Conservation (phyloP, 2,888 invertebrate species). For the Cistogaster globosa region DNA sequence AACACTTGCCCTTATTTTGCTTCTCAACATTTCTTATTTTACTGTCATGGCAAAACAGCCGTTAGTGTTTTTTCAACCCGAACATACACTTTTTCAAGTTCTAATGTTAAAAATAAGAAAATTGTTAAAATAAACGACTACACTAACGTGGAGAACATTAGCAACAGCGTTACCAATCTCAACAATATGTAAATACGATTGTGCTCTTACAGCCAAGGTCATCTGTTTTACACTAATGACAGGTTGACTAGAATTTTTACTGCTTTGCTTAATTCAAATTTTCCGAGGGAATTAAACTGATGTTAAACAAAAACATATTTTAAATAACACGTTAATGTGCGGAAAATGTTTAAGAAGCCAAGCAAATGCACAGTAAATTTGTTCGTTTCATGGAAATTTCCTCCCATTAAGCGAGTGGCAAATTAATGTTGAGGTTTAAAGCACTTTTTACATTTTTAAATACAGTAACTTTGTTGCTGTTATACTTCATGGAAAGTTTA, state of each 20-base stretch:
- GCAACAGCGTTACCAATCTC: slow-evolving; percentile 13
- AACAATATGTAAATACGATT: slow-evolving; percentile 35
- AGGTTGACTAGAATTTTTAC: not conserved
- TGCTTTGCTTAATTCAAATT: slow-evolving; percentile 30
- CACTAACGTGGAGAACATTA: slow-evolving; percentile 17
- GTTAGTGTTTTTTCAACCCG: too few species aligned
- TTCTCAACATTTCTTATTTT: too few species aligned
- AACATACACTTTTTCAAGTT: slow-evolving; percentile 33
- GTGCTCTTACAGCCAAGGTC: slow-evolving; percentile 19
- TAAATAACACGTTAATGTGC: slow-evolving; percentile 25
- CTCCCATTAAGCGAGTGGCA: slow-evolving; percentile 6
- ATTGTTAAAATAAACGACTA: slow-evolving; percentile 3
- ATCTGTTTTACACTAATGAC: slow-evolving; percentile 16
- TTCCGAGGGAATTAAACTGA: slow-evolving; percentile 34
- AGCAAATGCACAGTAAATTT: not conserved
- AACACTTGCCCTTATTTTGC: too few species aligned
- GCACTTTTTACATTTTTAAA: not conserved
- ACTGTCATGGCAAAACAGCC: too few species aligned
- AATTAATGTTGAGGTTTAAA: slow-evolving; percentile 28
- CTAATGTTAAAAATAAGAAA: slow-evolving; percentile 11
- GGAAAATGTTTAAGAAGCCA: slow-evolving; percentile 11
- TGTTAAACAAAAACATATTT: slow-evolving; percentile 21
- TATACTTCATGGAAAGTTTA: slow-evolving; percentile 2
- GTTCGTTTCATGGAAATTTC: slow-evolving; percentile 10
- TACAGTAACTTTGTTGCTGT: not conserved